Percentiles rank a stretch among this genome's conserved stretches.
These are phyloP conservation scores for Psittacula cyanocephala DNA, from an alignment of 2,113 vertebrate genomes.

Conservation along the genomic window DNA sequence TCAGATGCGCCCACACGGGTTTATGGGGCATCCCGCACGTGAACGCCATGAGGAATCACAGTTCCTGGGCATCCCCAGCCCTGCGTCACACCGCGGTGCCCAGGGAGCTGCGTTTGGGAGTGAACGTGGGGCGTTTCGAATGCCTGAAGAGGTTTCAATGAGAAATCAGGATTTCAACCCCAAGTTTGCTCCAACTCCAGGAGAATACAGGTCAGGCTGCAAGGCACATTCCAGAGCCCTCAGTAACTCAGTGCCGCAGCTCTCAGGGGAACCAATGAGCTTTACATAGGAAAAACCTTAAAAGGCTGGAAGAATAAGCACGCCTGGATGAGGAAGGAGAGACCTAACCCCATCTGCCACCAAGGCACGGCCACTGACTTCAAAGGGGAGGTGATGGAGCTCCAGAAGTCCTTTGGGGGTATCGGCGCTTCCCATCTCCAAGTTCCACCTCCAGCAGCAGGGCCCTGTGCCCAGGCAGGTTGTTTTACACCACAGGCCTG, in stretches of 20 bases:
- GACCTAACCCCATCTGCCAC: no score
- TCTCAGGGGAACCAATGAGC: neutral
- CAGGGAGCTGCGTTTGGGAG: neutral
- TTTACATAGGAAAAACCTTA: neutral
- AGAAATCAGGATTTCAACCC: neutral
- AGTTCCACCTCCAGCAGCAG: neutral
- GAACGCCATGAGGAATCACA: neutral
- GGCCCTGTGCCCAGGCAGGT: rapidly evolving
- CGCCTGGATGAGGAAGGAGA: neutral
- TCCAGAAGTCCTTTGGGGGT: rapidly evolving
- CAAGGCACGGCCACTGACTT: neutral
- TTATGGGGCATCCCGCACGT: rapidly evolving
- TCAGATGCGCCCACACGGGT: neutral
- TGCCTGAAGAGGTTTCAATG: neutral
- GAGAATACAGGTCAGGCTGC: neutral
- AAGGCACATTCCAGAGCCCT: neutral
- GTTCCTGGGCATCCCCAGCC: rapidly evolving
- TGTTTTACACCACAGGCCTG: neutral
- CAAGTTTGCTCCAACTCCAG: neutral
- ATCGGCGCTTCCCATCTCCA: neutral
- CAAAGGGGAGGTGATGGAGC: neutral
- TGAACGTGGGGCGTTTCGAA: rapidly evolving
- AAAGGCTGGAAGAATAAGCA: neutral
- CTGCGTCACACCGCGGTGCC: rapidly evolving
- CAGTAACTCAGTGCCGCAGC: neutral